Base-by-base conservation (phyloP, 2,888 invertebrate species). In the Neoascia interrupta region DNA sequence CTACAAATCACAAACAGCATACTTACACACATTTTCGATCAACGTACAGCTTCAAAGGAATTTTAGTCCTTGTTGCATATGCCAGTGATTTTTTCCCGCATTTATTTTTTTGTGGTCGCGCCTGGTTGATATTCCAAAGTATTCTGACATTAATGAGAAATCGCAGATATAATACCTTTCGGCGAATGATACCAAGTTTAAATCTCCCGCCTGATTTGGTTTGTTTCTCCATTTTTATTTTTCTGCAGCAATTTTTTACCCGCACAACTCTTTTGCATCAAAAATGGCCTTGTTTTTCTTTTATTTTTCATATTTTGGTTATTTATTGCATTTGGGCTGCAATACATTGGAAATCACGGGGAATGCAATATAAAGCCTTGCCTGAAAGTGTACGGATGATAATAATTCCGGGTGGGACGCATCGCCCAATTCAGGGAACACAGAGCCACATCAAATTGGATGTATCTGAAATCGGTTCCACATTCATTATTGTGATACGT, bases 301-400 rank as follows among this genome's bases (percentile, higher is more conserved):
- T 51, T 53, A 43, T 61, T 56, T 19, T 1, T 23, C 39, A 41
- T 56, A 56, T 75, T 75, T 75, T 36, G 31, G 61, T 75, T 75
- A 75, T 75, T 69, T 75, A 69, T 75, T 75, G 49, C 61, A 69
- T 69, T 63, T 66, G 36, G 41, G 54, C 37, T 36, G 53, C 34
- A 47, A 31, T 31, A 31, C 3, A 54, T 28, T 39, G 54, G 39
- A 54, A 64, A 69, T 63, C 75, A 56, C 37, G 69, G 28, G 36
- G 56, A 75, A 63, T 75, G 69, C 69, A 63, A 68, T 58, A 68
- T 68, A 56, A 68, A 56, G 56, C 47, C 31, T n/a, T 6, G 5
- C 16, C 64, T 26, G 53, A 45, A 21, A 5, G 13, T 15, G 39
- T 18, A 41, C 43, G 39, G n/a, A 45, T 47, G 66, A 66, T 53